phyloP scores from a whole-genome alignment of 2,797 vertebrate genomes.

The Salmo trutta region DNA sequence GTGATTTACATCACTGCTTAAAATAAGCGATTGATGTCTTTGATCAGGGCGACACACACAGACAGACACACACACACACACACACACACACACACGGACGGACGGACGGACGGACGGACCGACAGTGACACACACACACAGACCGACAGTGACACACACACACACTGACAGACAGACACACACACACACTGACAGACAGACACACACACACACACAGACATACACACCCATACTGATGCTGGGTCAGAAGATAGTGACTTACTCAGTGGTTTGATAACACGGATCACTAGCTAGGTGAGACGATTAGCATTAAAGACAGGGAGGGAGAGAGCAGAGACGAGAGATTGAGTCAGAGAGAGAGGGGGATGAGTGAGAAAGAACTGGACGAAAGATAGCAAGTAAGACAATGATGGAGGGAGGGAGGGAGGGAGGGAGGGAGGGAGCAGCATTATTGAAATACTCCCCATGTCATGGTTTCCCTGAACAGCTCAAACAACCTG shows the following conservation, averaged over 20 bases:
- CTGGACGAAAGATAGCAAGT: too few relatives aligned
- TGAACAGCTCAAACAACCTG: too few relatives aligned
- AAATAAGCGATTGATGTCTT: slow-evolving; percentile 67
- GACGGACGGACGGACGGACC: slow-evolving; percentile 54
- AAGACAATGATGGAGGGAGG: too few relatives aligned
- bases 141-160: neutral
- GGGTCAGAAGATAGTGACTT: slow-evolving; percentile 66
- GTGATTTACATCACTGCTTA: slow-evolving; percentile 59
- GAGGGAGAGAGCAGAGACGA: neutral
- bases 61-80: neutral
- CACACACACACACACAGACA: too few relatives aligned
- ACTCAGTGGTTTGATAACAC: slow-evolving; percentile 19
- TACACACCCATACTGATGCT: slow-evolving; percentile 40
- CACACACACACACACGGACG: slow-evolving; percentile 54
- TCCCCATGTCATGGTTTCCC: slow-evolving; percentile 33
- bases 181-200: neutral
- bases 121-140: neutral
- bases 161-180: too few relatives aligned
- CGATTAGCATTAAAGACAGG: slow-evolving; percentile 44
- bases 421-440: slow-evolving; percentile 36
- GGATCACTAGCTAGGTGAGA: neutral
- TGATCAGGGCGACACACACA: slow-evolving; percentile 49
- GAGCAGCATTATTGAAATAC: slow-evolving; percentile 75
- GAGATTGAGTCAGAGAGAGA: too few relatives aligned
- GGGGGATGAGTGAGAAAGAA: too few relatives aligned